Evolutionary conservation across 1,140 invertebrate genomes (phyloP), one percentile per base, ranked within the genome.

Genomic region (Plectrocnemia conspersa): DNA sequence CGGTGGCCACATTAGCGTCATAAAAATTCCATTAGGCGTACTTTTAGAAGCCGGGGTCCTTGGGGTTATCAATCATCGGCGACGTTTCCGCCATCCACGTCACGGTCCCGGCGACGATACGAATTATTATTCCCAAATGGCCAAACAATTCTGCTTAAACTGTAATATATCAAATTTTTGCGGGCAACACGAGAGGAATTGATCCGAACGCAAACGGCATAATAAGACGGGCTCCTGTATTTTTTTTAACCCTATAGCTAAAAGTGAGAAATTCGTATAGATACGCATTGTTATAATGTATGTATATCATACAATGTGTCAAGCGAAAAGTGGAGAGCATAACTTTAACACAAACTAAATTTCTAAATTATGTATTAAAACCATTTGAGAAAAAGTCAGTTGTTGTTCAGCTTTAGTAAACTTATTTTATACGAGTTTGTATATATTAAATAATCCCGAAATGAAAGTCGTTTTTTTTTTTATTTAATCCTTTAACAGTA

Each of bases 21-120:
- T 58, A 58, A 58, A 58, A 58, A 58, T 58, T 52, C 56, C 56
- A 58, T 58, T 58, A 58, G 46, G 56, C 36, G 53, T 53, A 58
- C 49, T 58, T 58, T 38, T n/a, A n/a, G n/a, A n/a, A n/a, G n/a
- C n/a, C n/a, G n/a, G n/a, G n/a, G 47, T 38, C 36, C 47, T 50
- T 15, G 21, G 13, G 41, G 56, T 52, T 58, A 58, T 58, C 56
- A 58, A 58, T 58, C 56, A 58, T 52, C 44, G 50, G 33, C 23
- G 56, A 53, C 56, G 53, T 52, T 38, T 48, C 44, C 50, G 36
- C 56, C 42, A 53, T 46, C 50, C 56, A 25, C 48, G 42, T 48
- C 56, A 46, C 23, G 45, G 56, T 47, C 48, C 48, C 36, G 22
- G 22, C 18, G 33, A 46, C 27, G 48, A 58, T 38, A 38, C 10